Base-by-base conservation (phyloP, 2,888 invertebrate species). In the Ferrisia virgata region DNA sequence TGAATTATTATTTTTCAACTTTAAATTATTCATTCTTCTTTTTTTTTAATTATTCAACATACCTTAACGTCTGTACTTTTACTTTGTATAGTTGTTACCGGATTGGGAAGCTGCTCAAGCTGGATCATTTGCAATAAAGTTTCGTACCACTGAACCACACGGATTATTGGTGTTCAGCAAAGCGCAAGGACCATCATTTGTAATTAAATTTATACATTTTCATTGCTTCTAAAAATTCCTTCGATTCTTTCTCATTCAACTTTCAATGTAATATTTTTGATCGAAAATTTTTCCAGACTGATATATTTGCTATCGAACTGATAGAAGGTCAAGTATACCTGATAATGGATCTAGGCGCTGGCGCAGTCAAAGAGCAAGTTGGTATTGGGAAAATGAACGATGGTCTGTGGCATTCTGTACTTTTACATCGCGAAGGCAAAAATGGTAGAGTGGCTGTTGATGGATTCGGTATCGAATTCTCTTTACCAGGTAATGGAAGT, bases 91-190 rank as follows among this genome's bases (percentile, higher is more conserved):
- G 95, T 92, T 94, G 82, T 90, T 97, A 87, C 96, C 97, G 69
- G 94, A 95, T 84, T 97, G 97, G 97, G 96, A 96, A 88, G 95
- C 95, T 1, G 94, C 95, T 88, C 94, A 94, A 88, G 93, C 94
- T 33, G 97, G 97, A 85, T 95, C 94, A 36, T 94, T 98, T 88
- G 94, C 96, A 69, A 96, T 98, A 90, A 96, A 97, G 90, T 96
- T 99, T 88, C 93, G 97, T 86, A 98, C 98, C 76, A 96, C 95
- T 88, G 98, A 98, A 89, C 94, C 96, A 8, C 96, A 98, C 88
- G 98, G 98, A 31, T 91, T 99, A 86, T 93, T 99, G 84, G 92
- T 98, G 88, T 95, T 96, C 91, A 97, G 96, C 89, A 94, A 94
- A 87, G 96, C 96, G 84, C 43, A 43, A 72, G 82, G 72, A 72